Base-by-base conservation (phyloP, 1,140 invertebrate genomes). In the Drepana arcuata region DNA sequence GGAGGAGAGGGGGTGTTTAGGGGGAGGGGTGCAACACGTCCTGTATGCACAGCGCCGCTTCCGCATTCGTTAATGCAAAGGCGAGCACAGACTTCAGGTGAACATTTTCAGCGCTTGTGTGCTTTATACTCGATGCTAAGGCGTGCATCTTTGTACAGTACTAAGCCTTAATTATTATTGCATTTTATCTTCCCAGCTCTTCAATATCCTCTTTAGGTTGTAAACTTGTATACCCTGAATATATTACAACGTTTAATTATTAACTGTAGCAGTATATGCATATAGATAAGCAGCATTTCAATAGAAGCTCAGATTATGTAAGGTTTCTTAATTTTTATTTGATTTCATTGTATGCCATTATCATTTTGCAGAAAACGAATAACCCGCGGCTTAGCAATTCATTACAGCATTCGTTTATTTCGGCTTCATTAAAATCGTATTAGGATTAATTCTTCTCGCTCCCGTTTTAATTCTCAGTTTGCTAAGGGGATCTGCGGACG, bases 11-110 rank as follows among this genome's bases (percentile, higher is more conserved):
- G 48, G 48, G 47, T 45, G 52, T 38, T 23, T 30, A 46, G 57
- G 57, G 48, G 52, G 52, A 59, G 48, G 60, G 66, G 59, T 73
- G 70, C 64, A 69, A 58, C 63, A 56, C 71, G 74, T 74, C 72
- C 74, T 82, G 72, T 79, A 79, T 79, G 72, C 77, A 79, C 64
- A 79, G 57, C 70, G 69, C 65, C 62, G 72, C 68, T 82, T 82
- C 74, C 74, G 74, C 77, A 82, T 82, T 79, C 77, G 77, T 82
- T 82, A 82, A 82, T 78, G 74, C 74, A 82, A 82, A 82, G 75
- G 72, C 74, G 71, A 59, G 71, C 60, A 62, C 62, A 74, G 71
- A 75, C 70, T 79, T 79, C 72, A 79, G 74, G 74, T 81, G 75
- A 78, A 77, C 74, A 81, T 79, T 81, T 81, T 81, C 77, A 81